These are phyloP conservation scores for Syrrhaptes paradoxus DNA, from an alignment of 2,113 vertebrate species.

Conservation along the genomic window DNA sequence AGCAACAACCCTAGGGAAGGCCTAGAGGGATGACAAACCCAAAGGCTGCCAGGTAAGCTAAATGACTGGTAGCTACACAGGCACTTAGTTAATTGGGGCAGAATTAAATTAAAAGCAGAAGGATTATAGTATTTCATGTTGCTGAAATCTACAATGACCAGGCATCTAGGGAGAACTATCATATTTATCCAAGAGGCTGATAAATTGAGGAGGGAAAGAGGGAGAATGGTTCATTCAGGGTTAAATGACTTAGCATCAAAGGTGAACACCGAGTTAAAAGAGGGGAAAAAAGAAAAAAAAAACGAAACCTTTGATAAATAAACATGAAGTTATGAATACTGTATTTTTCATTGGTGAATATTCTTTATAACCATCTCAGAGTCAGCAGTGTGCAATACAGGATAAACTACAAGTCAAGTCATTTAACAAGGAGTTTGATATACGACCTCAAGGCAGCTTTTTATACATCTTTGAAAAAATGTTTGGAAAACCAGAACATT, in stretches of 20 bases:
- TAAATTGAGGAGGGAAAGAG: neutral
- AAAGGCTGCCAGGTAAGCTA: neutral
- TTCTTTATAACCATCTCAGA: neutral
- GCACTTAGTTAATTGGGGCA: constrained; percentile 21
- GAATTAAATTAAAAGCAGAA: constrained; percentile 52
- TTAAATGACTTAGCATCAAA: constrained; percentile 3
- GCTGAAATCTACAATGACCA: constrained; percentile 15
- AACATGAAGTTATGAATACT: neutral
- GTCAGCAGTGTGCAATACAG: neutral
- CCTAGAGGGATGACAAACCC: neutral
- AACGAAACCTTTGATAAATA: neutral
- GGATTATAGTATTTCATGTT: constrained; percentile 21
- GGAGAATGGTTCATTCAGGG: neutral
- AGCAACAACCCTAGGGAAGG: neutral
- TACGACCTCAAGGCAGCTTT: neutral
- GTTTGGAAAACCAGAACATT: neutral
- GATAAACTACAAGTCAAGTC: neutral
- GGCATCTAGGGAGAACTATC: neutral
- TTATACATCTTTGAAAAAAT: neutral
- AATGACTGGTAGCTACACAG: neutral
- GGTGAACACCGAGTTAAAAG: neutral
- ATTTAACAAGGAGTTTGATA: neutral
- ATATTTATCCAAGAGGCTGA: neutral
- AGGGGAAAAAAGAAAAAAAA: neutral
- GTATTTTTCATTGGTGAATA: neutral